Conservation (phyloP, 2,888 invertebrate species). For the Bursaphelenchus okinawaensis region DNA sequence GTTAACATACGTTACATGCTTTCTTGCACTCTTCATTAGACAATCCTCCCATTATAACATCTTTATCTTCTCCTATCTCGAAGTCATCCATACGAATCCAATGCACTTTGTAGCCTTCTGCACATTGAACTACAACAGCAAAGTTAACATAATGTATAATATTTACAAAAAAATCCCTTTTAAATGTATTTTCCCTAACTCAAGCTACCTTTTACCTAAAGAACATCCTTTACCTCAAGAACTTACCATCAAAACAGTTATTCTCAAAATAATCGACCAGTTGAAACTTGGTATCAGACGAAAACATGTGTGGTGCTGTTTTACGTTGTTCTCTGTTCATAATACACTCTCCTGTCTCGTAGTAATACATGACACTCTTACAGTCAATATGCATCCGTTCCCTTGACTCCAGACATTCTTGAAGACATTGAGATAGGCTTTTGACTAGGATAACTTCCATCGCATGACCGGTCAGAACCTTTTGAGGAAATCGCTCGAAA, state of each 20-base stretch:
- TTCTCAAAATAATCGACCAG: constrained; percentile 57
- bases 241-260: constrained; percentile 50
- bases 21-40: constrained; percentile 35
- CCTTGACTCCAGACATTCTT: constrained; percentile 40
- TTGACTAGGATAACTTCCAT: constrained; percentile 35
- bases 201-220: too few relatives aligned
- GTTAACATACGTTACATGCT: constrained; percentile 30
- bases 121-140: constrained; percentile 40
- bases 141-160: background rate
- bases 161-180: background rate
- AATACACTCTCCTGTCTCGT: constrained; percentile 55
- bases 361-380: constrained; percentile 51
- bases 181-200: too few relatives aligned
- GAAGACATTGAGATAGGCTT: constrained; percentile 49
- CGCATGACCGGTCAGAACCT: constrained; percentile 46
- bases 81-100: constrained; percentile 52
- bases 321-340: constrained; percentile 43
- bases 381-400: constrained; percentile 30
- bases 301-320: constrained; percentile 41
- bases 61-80: constrained; percentile 39
- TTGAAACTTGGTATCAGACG: constrained; percentile 34
- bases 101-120: constrained; percentile 33
- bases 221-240: too few relatives aligned
- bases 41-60: constrained; percentile 46
- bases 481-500: constrained; percentile 54